These are phyloP conservation scores for Cheumatopsyche charites DNA, from an alignment of 1,140 invertebrate genomes.

Conservation along the genomic window DNA sequence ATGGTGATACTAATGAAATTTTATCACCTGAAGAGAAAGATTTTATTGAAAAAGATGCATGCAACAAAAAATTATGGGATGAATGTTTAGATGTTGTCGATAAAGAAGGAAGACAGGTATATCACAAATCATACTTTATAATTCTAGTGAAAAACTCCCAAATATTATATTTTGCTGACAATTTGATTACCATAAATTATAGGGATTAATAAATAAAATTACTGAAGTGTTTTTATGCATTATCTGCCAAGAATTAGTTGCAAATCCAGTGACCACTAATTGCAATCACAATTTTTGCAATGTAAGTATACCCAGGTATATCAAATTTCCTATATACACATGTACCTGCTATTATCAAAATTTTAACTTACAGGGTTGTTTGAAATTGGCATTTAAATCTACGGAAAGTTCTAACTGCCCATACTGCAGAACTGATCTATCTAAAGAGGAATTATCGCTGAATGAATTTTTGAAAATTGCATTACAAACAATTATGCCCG, in stretches of 20 bases:
- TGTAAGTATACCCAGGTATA: slow-evolving; percentile 56
- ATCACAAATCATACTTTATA: too few species aligned
- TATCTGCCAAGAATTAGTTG: slow-evolving; percentile 80
- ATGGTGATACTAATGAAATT: slow-evolving; percentile 44
- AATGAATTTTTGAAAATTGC: slow-evolving; percentile 65
- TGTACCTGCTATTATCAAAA: too few species aligned
- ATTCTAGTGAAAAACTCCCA: too few species aligned
- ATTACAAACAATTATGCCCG: slow-evolving; percentile 66
- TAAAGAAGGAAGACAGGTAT: slow-evolving; percentile 62
- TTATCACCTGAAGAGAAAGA: slow-evolving; percentile 57
- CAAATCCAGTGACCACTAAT: slow-evolving; percentile 73
- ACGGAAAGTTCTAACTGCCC: slow-evolving; percentile 72
- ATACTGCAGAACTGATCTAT: slow-evolving; percentile 68
- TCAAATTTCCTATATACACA: too few species aligned
- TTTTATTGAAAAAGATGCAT: slow-evolving; percentile 65
- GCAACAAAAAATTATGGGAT: slow-evolving; percentile 73
- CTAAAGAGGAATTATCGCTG: slow-evolving; percentile 61
- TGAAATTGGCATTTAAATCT: slow-evolving; percentile 70
- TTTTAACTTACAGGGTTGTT: slow-evolving; percentile 60
- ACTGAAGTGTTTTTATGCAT: slow-evolving; percentile 76
- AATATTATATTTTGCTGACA: not conserved
- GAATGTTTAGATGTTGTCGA: slow-evolving; percentile 61
- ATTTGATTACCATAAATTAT: slow-evolving; percentile 43
- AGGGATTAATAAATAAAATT: slow-evolving; percentile 69
- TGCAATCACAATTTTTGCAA: slow-evolving; percentile 81